Conservation (phyloP, 1,140 invertebrate species). For the Cotesia typhae region DNA sequence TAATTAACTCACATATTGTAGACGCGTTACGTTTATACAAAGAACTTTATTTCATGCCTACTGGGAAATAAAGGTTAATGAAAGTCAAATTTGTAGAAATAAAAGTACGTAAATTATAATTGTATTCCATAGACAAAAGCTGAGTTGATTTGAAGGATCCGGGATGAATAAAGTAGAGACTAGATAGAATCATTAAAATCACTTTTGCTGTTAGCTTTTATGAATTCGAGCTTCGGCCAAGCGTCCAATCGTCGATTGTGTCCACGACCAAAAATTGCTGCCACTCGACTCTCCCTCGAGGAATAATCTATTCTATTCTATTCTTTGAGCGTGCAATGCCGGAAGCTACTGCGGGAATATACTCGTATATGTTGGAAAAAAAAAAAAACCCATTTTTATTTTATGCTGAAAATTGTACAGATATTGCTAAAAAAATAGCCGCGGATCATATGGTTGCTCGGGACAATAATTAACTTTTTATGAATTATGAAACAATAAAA, state of each 20-base stretch:
- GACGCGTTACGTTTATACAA: slow-evolving; percentile 8
- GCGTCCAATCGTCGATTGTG: slow-evolving; percentile 26
- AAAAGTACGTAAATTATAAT: slow-evolving; percentile 7
- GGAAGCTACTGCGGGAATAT: neutral
- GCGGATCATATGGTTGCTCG: too few species aligned
- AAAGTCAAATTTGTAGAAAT: slow-evolving; percentile 23
- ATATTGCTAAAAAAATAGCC: too few species aligned
- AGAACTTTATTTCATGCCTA: neutral
- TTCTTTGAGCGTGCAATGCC: slow-evolving; percentile 9
- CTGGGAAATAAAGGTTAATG: slow-evolving; percentile 22
- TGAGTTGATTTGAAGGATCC: neutral
- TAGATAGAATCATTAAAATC: slow-evolving; percentile 8
- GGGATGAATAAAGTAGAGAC: neutral
- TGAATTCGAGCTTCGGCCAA: slow-evolving; percentile 20
- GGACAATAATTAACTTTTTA: too few species aligned
- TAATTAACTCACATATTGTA: slow-evolving; percentile 21
- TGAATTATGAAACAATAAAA: too few species aligned
- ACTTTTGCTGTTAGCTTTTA: slow-evolving; percentile 26
- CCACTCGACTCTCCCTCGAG: slow-evolving; percentile 23
- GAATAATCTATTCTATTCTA: slow-evolving; percentile 39
- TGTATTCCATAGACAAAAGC: neutral
- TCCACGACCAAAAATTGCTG: slow-evolving; percentile 34
- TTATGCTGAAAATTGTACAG: too few species aligned
- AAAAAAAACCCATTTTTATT: too few species aligned
- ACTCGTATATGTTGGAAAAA: neutral